Conservation (phyloP, 1,140 invertebrate species). For the Zelostemma sp. region DNA sequence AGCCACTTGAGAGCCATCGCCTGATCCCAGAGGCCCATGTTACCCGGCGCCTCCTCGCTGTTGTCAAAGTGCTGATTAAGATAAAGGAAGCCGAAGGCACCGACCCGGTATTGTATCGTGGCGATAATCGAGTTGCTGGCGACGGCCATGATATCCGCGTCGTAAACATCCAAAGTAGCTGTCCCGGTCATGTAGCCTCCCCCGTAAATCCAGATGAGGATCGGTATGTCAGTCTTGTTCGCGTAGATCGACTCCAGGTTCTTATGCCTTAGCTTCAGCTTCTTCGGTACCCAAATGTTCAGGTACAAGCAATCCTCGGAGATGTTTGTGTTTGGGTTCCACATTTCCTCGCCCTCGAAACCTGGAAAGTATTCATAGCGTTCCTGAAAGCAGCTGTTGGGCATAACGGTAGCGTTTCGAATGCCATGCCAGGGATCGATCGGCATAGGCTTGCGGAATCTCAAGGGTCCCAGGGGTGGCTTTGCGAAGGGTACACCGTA, state of each 20-base stretch:
- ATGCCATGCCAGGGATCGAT: conserved; percentile 89
- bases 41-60: conserved; percentile 81
- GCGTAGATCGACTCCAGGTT: conserved; percentile 70
- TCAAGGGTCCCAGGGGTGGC: conserved; percentile 86
- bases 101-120: conserved; percentile 91
- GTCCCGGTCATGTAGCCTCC: conserved; percentile 94
- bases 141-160: conserved; percentile 87
- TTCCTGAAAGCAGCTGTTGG: conserved; percentile 89
- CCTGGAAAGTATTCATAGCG: conserved; percentile 89
- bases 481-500: conserved; percentile 96
- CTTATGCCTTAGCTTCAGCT: conserved; percentile 77
- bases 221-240: conserved; percentile 72
- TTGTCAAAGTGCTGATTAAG: conserved; percentile 79
- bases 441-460: conserved; percentile 89
- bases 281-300: conserved; percentile 91
- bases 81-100: conserved; percentile 92
- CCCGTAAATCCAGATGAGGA: conserved; percentile 94
- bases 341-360: conserved; percentile 93
- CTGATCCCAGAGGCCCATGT: conserved; percentile 92
- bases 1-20: conserved; percentile 92
- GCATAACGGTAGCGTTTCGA: conserved; percentile 81
- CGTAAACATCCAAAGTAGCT: conserved; percentile 89
- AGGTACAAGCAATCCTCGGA: conserved; percentile 95
- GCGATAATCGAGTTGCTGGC: conserved; percentile 87
- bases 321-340: conserved; percentile 94